Percentiles rank a stretch among this genome's conserved stretches.
phyloP scores from a whole-genome alignment of 2,888 invertebrate species.

The Macrophya annulata region DNA sequence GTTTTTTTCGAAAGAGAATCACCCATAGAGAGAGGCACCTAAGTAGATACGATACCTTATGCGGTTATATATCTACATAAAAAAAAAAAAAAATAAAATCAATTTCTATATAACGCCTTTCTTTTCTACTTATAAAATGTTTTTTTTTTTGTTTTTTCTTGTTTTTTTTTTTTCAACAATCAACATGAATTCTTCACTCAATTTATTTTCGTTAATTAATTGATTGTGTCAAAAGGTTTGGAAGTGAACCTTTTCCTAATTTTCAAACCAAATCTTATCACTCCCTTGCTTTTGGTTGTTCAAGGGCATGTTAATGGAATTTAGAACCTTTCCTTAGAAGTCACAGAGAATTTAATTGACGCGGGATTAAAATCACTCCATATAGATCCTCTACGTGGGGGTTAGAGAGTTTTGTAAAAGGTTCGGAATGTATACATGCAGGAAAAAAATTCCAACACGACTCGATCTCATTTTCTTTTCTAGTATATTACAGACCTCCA shows the following conservation, averaged over 20 bases:
- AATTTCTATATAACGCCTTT: too few relatives aligned
- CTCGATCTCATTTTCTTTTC: neutral
- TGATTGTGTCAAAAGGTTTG: neutral
- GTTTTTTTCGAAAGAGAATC: neutral
- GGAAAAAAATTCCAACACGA: neutral
- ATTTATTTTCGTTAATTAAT: too few relatives aligned
- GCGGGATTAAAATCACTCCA: neutral
- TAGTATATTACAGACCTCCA: neutral
- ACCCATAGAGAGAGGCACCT: neutral
- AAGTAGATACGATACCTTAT: neutral
- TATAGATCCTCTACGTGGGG: neutral
- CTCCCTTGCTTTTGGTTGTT: neutral
- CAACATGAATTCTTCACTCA: too few relatives aligned
- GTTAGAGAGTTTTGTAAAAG: neutral
- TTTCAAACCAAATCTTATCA: constrained; percentile 10
- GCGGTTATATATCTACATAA: neutral
- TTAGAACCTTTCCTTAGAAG: neutral
- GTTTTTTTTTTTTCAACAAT: too few relatives aligned
- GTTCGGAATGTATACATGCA: neutral
- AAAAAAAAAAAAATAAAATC: too few relatives aligned
- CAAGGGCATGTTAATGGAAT: constrained; percentile 17
- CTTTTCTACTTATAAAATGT: too few relatives aligned
- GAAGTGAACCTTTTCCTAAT: neutral
- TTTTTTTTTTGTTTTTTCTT: too few relatives aligned
- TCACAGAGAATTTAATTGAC: constrained; percentile 5